Base-by-base conservation (phyloP, 1,140 invertebrate genomes). In the Mizuhopecten yessoensis region DNA sequence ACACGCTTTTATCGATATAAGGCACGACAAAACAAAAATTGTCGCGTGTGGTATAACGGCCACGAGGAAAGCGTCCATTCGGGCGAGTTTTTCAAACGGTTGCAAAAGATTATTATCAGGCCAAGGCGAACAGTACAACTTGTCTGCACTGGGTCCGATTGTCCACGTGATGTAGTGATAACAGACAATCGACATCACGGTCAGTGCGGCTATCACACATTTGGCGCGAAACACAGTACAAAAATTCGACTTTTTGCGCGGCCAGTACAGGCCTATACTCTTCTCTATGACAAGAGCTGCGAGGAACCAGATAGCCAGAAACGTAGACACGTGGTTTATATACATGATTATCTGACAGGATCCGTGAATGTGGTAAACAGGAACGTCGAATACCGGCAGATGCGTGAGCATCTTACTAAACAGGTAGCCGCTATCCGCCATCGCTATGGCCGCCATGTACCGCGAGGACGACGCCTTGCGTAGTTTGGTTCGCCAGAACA, bases 391-490 rank as follows among this genome's bases (percentile, higher is more conserved):
- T 29, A 45, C 17, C n/a, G 92, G 86, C 45, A 94, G 91, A 86
- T 90, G 75, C 75, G 90, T 86, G n/a, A 94, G 89, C 90, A 94
- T 93, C 34, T 90, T 89, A 1, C 94, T 94, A 20, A 90, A 88
- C 2, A 97, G 93, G 88, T 97, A 97, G 3, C 97, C 96, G 34
- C 97, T 97, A 92, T 97, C 97, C 0, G 97, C 96, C 0, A 96
- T 96, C 3, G 97, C 97, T 29, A 97, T 93, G 0, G 97, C 97
- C 0, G 97, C 97, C 39, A 97, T 91, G 89, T 97, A 97, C 36
- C 97, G 97, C 75, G 97, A 97, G 0, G 97, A 97, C 86, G 97
- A 97, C 0, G 97, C 94, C 94, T 97, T 96, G 88, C 97, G 97
- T 0, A 97, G 92, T 88, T 97, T 97, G 0, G 97, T 97, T 42